Conservation (phyloP, 2,888 invertebrate species). For the Trimorus sp. region DNA sequence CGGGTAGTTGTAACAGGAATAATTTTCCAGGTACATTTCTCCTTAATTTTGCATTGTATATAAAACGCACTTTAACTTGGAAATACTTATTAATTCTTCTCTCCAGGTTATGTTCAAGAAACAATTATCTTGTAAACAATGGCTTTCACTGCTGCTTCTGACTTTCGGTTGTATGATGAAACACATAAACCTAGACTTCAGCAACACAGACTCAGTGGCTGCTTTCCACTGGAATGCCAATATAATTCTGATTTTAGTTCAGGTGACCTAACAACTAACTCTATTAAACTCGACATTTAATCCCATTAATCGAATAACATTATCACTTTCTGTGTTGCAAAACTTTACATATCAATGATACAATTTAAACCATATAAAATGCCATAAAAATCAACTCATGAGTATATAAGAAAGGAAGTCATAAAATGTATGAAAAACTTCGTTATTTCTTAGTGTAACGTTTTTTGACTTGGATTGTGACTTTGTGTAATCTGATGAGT, state of each 20-base stretch:
- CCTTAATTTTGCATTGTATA: background rate
- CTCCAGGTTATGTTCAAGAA: constrained; percentile 92
- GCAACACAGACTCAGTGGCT: constrained; percentile 76
- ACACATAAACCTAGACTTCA: constrained; percentile 86
- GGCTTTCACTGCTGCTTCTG: constrained; percentile 93
- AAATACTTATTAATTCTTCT: background rate
- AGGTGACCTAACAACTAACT: constrained; percentile 74
- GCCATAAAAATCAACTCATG: too few species aligned
- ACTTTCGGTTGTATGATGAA: constrained; percentile 96
- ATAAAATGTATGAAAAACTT: too few species aligned
- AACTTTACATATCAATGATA: too few species aligned
- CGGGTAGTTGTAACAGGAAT: constrained; percentile 96
- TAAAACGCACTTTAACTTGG: too few species aligned
- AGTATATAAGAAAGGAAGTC: too few species aligned
- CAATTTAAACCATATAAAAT: too few species aligned
- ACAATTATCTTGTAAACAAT: constrained; percentile 90
- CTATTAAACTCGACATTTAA: background rate
- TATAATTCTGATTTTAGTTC: constrained; percentile 81
- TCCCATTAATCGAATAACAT: too few species aligned
- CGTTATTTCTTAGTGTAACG: too few species aligned
- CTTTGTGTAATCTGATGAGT: too few species aligned
- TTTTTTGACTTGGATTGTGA: too few species aligned
- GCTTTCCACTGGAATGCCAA: constrained; percentile 76
- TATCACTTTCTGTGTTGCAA: too few species aligned
- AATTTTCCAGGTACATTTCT: constrained; percentile 91